Conservation (phyloP, 2,888 invertebrate species). For the Venustoraphidia nigricollis region DNA sequence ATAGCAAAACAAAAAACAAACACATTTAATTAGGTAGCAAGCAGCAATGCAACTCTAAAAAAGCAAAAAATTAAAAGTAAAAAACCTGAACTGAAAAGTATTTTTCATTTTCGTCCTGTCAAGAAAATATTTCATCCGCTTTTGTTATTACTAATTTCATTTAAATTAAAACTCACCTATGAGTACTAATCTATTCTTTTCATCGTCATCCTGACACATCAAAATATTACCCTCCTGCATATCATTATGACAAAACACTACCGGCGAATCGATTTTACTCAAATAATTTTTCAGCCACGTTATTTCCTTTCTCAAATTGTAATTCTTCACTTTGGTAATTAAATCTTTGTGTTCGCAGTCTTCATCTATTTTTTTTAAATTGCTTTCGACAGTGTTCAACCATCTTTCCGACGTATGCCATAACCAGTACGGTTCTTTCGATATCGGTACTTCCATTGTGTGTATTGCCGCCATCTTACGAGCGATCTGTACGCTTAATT, state of each 20-base stretch:
- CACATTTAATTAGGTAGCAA: too few species aligned
- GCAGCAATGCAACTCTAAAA: too few species aligned
- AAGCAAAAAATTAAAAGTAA: too few species aligned
- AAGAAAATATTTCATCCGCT: too few species aligned
- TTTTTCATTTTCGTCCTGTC: too few species aligned
- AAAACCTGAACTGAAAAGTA: too few species aligned
- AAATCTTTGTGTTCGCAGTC: constrained; percentile 19
- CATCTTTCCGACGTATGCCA: constrained; percentile 81
- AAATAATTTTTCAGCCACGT: constrained; percentile 52
- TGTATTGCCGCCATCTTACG: constrained; percentile 91
- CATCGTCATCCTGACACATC: constrained; percentile 29
- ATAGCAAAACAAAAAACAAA: too few species aligned
- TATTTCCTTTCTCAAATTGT: constrained; percentile 48
- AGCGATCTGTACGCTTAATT: constrained; percentile 72
- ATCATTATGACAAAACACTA: constrained; percentile 90
- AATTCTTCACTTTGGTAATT: constrained; percentile 12
- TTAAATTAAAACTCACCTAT: constrained; percentile 20
- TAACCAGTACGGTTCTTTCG: constrained; percentile 90
- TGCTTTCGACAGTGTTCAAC: constrained; percentile 40
- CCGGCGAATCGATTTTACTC: constrained; percentile 47
- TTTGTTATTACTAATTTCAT: too few species aligned
- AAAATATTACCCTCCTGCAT: constrained; percentile 76
- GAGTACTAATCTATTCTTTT: constrained; percentile 21
- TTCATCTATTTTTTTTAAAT: constrained; percentile 24
- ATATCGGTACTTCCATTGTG: constrained; percentile 82